Evolutionary conservation across 2,797 vertebrate species (phyloP).

Genomic region (Cryptoprocta ferox): DNA sequence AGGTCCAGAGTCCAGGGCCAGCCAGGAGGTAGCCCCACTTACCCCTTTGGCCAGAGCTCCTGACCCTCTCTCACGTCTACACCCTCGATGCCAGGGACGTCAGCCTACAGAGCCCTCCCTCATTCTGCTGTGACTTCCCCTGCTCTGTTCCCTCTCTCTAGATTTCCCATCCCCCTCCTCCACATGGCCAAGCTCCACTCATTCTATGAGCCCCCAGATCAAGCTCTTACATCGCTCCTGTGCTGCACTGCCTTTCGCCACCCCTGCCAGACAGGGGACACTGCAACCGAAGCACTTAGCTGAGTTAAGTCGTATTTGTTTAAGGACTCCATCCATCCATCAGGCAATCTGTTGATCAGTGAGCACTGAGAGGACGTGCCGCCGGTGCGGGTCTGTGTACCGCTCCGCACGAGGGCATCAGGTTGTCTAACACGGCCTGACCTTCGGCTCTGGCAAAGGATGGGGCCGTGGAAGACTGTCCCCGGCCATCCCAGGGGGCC

Average conservation of each 20-base stretch:
- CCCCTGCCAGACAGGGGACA: not conserved
- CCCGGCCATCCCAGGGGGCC: not conserved
- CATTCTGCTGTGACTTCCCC: not conserved
- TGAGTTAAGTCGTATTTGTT: not conserved
- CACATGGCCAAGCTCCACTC: not conserved
- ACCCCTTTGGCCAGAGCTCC: not conserved
- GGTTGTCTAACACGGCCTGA: not conserved
- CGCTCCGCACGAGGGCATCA: not conserved
- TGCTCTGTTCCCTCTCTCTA: not conserved
- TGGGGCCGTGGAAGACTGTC: too few species aligned
- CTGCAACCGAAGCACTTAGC: not conserved
- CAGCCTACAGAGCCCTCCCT: not conserved
- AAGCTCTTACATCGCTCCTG: not conserved
- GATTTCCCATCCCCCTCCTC: not conserved
- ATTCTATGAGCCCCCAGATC: not conserved
- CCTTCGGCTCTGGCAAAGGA: not conserved
- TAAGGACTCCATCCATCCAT: not conserved
- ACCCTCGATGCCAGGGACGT: not conserved
- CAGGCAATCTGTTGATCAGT: not conserved
- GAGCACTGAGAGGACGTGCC: not conserved
- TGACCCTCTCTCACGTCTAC: not conserved
- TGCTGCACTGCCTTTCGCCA: not conserved
- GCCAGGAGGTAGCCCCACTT: not conserved
- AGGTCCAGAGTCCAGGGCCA: not conserved
- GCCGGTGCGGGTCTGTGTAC: not conserved